phyloP scores from a whole-genome alignment of 2,113 vertebrate species.

The Ailuropoda melanoleuca region DNA sequence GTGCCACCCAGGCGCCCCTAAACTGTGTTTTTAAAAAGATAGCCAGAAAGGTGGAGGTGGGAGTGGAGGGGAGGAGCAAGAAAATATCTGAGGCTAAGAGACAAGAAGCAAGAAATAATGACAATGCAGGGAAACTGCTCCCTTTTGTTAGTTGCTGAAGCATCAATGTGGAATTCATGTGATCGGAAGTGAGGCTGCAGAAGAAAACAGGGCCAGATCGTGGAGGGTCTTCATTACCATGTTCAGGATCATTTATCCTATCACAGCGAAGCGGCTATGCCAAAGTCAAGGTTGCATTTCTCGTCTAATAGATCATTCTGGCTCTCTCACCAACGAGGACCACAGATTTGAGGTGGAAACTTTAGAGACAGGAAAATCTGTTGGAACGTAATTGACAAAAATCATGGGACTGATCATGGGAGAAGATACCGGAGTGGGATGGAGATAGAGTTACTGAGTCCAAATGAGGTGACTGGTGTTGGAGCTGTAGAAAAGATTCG shows the following conservation, averaged over 20 bases:
- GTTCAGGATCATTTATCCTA: background rate
- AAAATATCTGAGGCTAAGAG: background rate
- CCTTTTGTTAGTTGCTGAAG: background rate
- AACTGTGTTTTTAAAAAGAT: background rate
- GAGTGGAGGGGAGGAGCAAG: background rate
- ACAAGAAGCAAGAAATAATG: background rate
- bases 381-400: background rate
- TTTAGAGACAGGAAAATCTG: background rate
- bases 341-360: background rate
- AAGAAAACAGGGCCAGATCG: background rate
- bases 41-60: background rate
- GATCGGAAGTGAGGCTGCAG: background rate
- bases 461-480: background rate
- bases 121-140: background rate
- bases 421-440: background rate
- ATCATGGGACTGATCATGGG: background rate
- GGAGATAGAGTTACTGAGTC: background rate
- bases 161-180: background rate
- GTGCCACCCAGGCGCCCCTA: too few species aligned
- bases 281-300: background rate
- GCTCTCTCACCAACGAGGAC: background rate
- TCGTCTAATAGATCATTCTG: background rate
- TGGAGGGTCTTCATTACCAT: background rate
- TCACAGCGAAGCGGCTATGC: background rate
- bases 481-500: background rate